Evolutionary conservation across 2,113 vertebrate species (phyloP), one percentile per base, ranked within the genome.

Genomic region (Pteropus alecto): DNA sequence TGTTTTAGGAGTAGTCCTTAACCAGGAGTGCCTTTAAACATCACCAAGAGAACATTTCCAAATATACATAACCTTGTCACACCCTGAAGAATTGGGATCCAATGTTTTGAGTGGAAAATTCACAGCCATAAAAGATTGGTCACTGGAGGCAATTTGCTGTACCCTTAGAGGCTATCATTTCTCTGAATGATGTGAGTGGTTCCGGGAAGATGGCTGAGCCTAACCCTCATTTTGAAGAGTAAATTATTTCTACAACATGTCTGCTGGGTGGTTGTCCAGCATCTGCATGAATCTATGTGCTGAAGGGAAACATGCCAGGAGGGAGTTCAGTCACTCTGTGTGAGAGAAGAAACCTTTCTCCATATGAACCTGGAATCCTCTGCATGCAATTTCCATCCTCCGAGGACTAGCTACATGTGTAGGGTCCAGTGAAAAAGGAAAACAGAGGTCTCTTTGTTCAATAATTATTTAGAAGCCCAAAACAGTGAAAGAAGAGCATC

Each of bases 221-320:
- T 38, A 38, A 54, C 16, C 43, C 68, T 87, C 60, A 82, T 10
- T 89, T 78, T 54, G 8, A 85, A 74, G 19, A 93, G 60, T 86
- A 14, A 94, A 77, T 94, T 35, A 68, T 78, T 85, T n/a, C 84
- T 68, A 19, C 38, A 83, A 14, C 22, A 38, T 67, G 60, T 67
- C 84, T 38, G 63, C 54, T 13, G 4, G 5, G 51, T 35, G n/a
- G 33, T 63, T 65, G 63, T 65, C 35, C 1, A 24, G 92, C 30
- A 15, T 73, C 77, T 88, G 60, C 9, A 19, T 41, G 67, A 70
- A 60, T 93, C 38, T n/a, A 33, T 16, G 30, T 6, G 22, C 67
- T 0, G 1, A 51, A 77, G 38, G 67, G 56, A 43, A 78, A 61
- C 7, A 16, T 9, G 4, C 38, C 70, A 30, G 70, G 51, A 85